Base-by-base conservation (phyloP, 2,797 vertebrate genomes). In the Dipus sagitta region DNA sequence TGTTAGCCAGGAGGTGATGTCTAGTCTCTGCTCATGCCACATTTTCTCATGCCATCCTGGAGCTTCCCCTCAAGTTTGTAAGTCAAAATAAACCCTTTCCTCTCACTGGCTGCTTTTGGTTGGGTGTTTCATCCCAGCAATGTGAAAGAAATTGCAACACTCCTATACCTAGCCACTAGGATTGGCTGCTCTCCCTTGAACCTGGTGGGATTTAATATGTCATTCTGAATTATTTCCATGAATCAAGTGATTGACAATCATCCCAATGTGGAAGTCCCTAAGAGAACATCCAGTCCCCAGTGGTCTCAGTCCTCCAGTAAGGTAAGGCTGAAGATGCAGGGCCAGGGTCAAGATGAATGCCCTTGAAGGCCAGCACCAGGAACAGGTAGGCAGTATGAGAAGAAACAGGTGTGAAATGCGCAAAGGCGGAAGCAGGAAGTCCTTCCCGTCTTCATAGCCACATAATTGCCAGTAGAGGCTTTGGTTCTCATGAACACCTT, bases 351-450 rank as follows among this genome's bases (percentile, higher is more conserved):
- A 42, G 11, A 38, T 28, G 38, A 54, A 26, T 75, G 82, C n/a
- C 30, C 28, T 6, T 8, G 2, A 30, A 24, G 77, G 21, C n/a
- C 28, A 38, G 67, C 34, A 21, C 20, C 52, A 52, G 75, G 68
- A 79, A 20, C 12, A 26, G 1, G 20, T 26, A n/a, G 28, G 17
- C 2, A 4, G 32, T 0, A 1, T 4, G 11, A 65, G 64, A 18
- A 72, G 58, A 75, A 15, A 20, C 14, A 34, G 28, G 28, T 13
- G 15, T 15, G 78, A 84, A 78, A 12, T 3, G 14, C 18, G 2
- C 18, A 77, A 47, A 60, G 14, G 34, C 80, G 14, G 68, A 20
- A 64, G 34, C 34, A 21, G 70, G 23, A 70, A 92, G 68, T 42
- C 65, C 70, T 64, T 8, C 28, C 0, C 0, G 14, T 23, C 38